A percentile compares a stretch with the other conserved stretches of the same genome.
phyloP scores from a whole-genome alignment of 2,797 vertebrate species.

The Pipistrellus nathusii region DNA sequence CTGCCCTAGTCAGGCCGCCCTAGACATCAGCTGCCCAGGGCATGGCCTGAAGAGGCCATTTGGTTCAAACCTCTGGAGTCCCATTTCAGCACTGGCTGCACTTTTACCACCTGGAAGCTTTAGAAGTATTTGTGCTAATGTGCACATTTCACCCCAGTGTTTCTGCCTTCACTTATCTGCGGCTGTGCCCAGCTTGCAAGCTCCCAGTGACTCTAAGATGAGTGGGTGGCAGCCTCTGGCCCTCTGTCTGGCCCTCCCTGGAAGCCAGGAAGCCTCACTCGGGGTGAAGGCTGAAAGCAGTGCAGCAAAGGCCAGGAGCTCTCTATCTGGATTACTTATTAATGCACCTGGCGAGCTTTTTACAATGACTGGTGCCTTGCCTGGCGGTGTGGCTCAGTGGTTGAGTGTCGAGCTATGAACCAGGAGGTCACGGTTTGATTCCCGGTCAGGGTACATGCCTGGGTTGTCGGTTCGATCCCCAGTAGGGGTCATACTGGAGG shows the following conservation, averaged over 20 bases:
- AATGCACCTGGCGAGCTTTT: not conserved
- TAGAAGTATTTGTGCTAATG: not conserved
- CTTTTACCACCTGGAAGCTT: not conserved
- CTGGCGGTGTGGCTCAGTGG: no score
- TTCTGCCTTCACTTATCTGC: not conserved
- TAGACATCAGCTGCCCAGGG: not conserved
- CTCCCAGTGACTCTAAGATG: not conserved
- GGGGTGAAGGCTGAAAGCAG: not conserved
- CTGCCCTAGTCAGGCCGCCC: not conserved
- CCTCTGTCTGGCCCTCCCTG: no score
- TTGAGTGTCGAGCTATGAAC: no score
- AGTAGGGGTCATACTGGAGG: no score
- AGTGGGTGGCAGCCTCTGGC: not conserved
- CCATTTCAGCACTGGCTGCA: not conserved
- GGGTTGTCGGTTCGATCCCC: no score
- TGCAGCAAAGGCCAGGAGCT: rapidly evolving
- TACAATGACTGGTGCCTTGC: not conserved
- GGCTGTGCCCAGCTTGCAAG: not conserved
- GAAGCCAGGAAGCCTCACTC: not conserved
- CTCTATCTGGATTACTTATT: not conserved
- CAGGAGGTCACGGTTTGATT: no score
- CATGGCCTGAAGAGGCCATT: not conserved
- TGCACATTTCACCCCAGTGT: not conserved
- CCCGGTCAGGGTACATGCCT: no score
- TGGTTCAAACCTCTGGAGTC: not conserved